Evolutionary conservation across 1,140 invertebrate species (phyloP), one percentile per base, ranked within the genome.

Genomic region (Brachionus rubens): DNA sequence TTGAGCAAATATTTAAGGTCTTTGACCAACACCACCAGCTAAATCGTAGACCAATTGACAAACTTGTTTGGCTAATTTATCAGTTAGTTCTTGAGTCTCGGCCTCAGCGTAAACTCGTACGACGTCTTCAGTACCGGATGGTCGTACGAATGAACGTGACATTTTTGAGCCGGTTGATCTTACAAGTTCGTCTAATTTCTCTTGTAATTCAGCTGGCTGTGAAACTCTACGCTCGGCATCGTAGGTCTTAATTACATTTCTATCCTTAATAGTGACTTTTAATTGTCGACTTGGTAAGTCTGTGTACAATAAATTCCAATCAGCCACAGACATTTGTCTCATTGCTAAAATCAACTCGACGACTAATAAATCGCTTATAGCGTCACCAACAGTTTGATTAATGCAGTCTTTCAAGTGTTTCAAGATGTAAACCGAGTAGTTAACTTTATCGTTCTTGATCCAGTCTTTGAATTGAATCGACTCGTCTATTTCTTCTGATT

Each of bases 91-190:
- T 81, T 89, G 87, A 1, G 90, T 91, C 30, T 90, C 88, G 5
- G 94, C 93, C 86, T 99, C 96, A 0, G 94, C 92, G 86, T 98
- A 99, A 0, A 99, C 90, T 76, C 97, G 87, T 1, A 99, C 91
- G 30, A 98, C 87, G 85, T 98, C 93, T 86, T 99, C 97, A 24
- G 97, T 99, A 43, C 96, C 96, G 0, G 95, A 98, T 0, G 96
- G 91, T 76, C 96, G 91, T 0, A 96, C 92, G 87, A 98, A 98
- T 14, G 92, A 87, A 76, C 95, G 86, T 0, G 90, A 93, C 79
- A 87, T 87, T 6, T 84, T 82, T 6, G 16, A 24, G 10, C 62
- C 78, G 82, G 91, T 93, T 76, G 88, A 88, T 0, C 83, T 78
- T 1, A 92, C 90, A 0, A 91, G 77, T 76, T 86, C 82, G 82